Conservation (phyloP, 2,113 vertebrate species). For the Meles meles region DNA sequence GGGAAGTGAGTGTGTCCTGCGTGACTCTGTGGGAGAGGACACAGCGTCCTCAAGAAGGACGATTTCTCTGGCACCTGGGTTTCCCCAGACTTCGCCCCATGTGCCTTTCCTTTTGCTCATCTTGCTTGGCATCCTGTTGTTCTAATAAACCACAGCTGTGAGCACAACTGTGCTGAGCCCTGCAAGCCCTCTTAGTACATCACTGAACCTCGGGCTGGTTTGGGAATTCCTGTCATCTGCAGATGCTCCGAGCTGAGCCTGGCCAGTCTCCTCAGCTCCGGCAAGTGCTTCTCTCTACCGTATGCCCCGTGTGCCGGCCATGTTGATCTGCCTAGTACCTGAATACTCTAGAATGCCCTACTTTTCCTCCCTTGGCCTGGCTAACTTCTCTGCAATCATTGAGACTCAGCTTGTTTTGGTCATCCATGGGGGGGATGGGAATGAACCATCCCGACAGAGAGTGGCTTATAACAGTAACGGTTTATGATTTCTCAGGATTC, state of each 20-base stretch:
- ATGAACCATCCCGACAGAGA: neutral
- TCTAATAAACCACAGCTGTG: neutral
- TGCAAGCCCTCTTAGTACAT: neutral
- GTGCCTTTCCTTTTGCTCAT: neutral
- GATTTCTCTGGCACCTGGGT: neutral
- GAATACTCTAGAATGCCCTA: neutral
- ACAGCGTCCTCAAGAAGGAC: neutral
- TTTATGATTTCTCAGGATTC: neutral
- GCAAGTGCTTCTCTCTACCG: neutral
- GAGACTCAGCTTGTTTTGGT: neutral
- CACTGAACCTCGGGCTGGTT: too few species aligned
- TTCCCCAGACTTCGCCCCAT: neutral
- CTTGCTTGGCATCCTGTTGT: neutral
- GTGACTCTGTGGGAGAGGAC: neutral
- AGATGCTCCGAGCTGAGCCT: neutral
- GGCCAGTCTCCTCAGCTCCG: neutral
- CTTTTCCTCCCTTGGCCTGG: neutral
- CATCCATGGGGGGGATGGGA: neutral
- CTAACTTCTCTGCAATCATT: neutral
- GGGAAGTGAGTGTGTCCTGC: neutral
- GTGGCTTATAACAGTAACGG: neutral
- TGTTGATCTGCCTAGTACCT: neutral
- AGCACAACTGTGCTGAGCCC: neutral
- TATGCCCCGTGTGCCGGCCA: accelerated
- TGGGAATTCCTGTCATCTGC: neutral